These are phyloP conservation scores for Rhaphigaster nebulosa DNA, from an alignment of 2,888 invertebrate genomes.

Conservation along the genomic window DNA sequence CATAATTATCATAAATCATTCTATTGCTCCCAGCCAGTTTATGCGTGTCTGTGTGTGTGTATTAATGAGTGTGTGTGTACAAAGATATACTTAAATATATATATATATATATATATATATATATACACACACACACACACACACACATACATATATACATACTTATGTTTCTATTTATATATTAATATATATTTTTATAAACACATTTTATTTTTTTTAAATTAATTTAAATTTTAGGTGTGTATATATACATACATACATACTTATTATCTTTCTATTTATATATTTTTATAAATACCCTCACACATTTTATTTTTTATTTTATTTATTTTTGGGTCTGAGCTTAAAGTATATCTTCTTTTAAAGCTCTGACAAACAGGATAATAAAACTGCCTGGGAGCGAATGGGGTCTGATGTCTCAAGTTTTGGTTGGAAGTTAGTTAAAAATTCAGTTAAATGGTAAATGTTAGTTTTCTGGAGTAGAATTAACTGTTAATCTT, in stretches of 20 bases:
- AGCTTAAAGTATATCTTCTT: not conserved
- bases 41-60: not conserved
- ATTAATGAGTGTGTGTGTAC: not conserved
- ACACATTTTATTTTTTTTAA: not conserved
- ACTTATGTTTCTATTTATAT: not conserved
- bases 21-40: not conserved
- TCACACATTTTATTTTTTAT: not conserved
- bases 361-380: not conserved
- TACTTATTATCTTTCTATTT: not conserved
- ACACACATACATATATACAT: not conserved
- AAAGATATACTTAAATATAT: not conserved
- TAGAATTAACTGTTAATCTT: not conserved
- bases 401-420: too few species aligned
- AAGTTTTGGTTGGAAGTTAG: not conserved
- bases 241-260: not conserved
- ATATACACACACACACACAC: not conserved
- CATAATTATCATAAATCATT: not conserved
- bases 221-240: too few species aligned
- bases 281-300: not conserved
- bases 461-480: not conserved
- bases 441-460: not conserved
- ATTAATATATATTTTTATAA: slow-evolving; percentile 4
- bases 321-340: not conserved
- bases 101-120: not conserved
- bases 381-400: not conserved